phyloP scores from a whole-genome alignment of 2,888 invertebrate species.

The Tetrapedia diversipes region DNA sequence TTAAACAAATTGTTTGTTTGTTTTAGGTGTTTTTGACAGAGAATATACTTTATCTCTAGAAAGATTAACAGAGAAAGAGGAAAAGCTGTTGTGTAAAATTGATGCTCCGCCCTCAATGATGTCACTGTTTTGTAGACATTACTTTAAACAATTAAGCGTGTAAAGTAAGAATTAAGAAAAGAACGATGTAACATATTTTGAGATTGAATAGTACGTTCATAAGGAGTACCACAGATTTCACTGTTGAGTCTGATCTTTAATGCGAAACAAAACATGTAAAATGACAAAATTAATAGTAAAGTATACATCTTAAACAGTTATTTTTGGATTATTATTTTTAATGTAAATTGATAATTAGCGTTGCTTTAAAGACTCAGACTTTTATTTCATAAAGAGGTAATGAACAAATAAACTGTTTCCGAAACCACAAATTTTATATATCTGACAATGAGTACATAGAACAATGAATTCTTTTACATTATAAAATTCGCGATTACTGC shows the following conservation, averaged over 20 bases:
- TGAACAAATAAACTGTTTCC: constrained; percentile 4
- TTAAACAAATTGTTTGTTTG: constrained; percentile 18
- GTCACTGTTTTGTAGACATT: constrained; percentile 93
- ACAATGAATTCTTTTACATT: constrained; percentile 48
- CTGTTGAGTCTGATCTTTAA: constrained; percentile 28
- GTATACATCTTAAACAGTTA: constrained; percentile 37
- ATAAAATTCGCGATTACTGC: constrained; percentile 54
- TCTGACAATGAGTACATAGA: constrained; percentile 42
- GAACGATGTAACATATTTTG: constrained; percentile 50
- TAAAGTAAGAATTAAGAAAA: constrained; percentile 65
- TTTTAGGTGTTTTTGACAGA: constrained; percentile 91
- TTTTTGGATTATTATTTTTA: constrained; percentile 36
- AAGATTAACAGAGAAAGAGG: constrained; percentile 88
- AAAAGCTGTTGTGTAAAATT: constrained; percentile 88
- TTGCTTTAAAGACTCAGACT: constrained; percentile 18
- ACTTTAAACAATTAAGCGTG: constrained; percentile 88
- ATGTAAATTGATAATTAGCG: constrained; percentile 11
- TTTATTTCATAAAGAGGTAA: not conserved
- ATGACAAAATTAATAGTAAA: constrained; percentile 39
- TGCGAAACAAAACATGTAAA: constrained; percentile 23
- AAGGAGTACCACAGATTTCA: constrained; percentile 33
- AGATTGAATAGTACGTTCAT: constrained; percentile 49
- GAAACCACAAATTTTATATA: constrained; percentile 10
- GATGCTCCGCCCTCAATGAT: constrained; percentile 92
- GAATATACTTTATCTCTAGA: constrained; percentile 93